phyloP scores from a whole-genome alignment of 2,797 vertebrate species.

The Phyllotis vaccarum region DNA sequence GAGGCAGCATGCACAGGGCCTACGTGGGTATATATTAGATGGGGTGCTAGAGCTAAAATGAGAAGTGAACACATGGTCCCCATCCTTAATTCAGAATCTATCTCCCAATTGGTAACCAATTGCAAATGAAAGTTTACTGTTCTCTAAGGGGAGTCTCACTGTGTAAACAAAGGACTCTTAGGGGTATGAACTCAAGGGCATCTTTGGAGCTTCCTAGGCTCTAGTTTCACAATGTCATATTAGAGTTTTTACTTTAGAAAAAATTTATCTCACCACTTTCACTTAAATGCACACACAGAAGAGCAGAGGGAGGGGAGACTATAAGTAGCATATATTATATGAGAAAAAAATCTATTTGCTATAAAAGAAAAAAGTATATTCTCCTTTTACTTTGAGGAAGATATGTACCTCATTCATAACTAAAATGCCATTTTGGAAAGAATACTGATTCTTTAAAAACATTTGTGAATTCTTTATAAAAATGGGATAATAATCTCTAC shows the following conservation, averaged over 20 bases:
- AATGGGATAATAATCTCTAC: neutral
- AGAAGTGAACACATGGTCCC: neutral
- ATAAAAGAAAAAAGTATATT: neutral
- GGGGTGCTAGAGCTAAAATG: neutral
- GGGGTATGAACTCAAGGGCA: neutral
- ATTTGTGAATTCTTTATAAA: slow-evolving; percentile 10
- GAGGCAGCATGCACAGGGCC: neutral
- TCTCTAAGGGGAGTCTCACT: neutral
- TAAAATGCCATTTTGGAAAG: slow-evolving; percentile 2
- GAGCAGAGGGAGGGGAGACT: neutral
- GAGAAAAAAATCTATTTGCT: neutral
- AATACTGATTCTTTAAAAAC: neutral
- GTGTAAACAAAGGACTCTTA: neutral
- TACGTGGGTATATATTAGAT: neutral
- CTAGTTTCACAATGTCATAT: neutral
- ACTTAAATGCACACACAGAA: neutral
- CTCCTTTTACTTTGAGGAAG: neutral
- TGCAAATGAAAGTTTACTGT: neutral
- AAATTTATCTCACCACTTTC: neutral
- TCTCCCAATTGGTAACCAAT: neutral
- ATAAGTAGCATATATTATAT: neutral
- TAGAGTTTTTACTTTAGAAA: neutral
- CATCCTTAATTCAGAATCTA: neutral
- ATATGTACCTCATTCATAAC: neutral
- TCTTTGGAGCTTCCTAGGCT: neutral